Evolutionary conservation across 2,113 vertebrate species (phyloP), one percentile per base, ranked within the genome.

Genomic region (Notothenia coriiceps): DNA sequence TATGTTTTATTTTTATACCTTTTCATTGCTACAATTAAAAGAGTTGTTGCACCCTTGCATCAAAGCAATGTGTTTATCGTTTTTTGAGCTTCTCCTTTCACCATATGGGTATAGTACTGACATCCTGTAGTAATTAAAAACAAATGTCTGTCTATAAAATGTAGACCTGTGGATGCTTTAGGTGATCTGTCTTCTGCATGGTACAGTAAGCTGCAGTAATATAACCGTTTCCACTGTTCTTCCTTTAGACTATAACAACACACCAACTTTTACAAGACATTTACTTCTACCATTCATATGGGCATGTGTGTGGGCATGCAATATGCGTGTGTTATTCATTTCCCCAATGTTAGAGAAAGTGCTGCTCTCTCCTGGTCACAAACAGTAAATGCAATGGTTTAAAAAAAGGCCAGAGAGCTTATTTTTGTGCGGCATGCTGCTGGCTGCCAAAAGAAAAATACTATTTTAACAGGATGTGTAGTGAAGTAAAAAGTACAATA

Each of bases 311-410:
- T 47, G 15, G 2, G 0, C 6, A 9, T 12, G 17, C 7, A 61
- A 40, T 17, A 15, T 71, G 46, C 18, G 62, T 15, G 6, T 25
- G 8, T 50, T 4, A n/a, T 25, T 71, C 1, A 1, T 20, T 61
- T 17, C 10, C 12, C 6, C 20, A 14, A 56, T 10, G 18, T 44
- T 0, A 18, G 43, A 62, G 40, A 9, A 25, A 65, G n/a, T 79
- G 74, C 74, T 85, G 86, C 89, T 4, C 84, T 71, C 88, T 86
- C 29, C 60, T 91, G 91, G 86, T 20, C 54, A 71, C 1, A 68
- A 64, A 49, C 1, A 18, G 55, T 3, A 64, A 50, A 15, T 82
- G 11, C 59, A 51, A 11, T 5, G 14, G 0, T n/a, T 62, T 1
- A 52, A 47, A 6, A 49, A 2, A 5, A 61, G 11, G 22, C 17